Evolutionary conservation across 2,113 vertebrate genomes (phyloP).

Genomic region (Falcunculus frontatus): DNA sequence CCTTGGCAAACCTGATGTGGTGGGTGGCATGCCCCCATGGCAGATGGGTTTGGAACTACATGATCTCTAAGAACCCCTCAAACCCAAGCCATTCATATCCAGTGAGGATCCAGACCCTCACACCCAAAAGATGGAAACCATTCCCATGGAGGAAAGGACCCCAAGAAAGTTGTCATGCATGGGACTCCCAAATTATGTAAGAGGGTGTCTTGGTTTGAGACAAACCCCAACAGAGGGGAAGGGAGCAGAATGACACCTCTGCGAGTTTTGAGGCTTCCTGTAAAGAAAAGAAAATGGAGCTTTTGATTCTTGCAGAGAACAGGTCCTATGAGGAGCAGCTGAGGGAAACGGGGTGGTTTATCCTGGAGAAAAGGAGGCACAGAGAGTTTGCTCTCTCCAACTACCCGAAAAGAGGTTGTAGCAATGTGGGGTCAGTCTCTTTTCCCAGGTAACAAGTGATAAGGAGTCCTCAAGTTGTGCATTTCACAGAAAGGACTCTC

Average conservation of each 20-base stretch:
- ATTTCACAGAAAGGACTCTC: neutral
- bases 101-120: neutral
- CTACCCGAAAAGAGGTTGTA: rapidly evolving
- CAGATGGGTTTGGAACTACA: neutral
- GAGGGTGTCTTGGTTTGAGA: neutral
- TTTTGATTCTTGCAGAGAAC: neutral
- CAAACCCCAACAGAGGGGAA: neutral
- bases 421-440: neutral
- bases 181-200: neutral
- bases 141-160: neutral
- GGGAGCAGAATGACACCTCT: neutral
- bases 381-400: neutral
- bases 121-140: neutral
- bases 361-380: neutral
- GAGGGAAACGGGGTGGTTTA: neutral
- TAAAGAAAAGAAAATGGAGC: neutral
- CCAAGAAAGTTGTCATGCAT: neutral
- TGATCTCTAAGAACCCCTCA: neutral
- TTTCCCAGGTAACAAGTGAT: neutral
- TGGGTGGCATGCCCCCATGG: neutral
- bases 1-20: neutral
- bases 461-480: neutral
- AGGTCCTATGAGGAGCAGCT: neutral
- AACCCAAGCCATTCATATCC: neutral
- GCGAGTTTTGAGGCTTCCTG: neutral